A percentile compares a stretch with the other conserved stretches of the same genome.
Conservation (phyloP, 2,888 invertebrate species). For the Leucophenga montana region DNA sequence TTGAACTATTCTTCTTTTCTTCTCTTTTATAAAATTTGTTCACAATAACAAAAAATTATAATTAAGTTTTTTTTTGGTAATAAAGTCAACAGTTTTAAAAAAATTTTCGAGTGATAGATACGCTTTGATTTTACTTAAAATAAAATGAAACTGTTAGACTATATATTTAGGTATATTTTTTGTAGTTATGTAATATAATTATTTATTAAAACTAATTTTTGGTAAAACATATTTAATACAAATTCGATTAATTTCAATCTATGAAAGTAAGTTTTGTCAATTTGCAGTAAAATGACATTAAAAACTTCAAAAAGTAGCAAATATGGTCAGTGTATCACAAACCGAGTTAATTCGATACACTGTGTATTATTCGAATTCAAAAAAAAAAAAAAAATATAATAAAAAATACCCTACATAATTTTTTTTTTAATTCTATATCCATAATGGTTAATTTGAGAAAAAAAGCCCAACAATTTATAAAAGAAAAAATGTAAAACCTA, state of each 20-base stretch:
- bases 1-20: slow-evolving; percentile 1
- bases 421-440: no score
- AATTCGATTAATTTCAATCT: slow-evolving; percentile 23
- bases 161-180: background rate
- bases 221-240: slow-evolving; percentile 33
- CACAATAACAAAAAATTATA: background rate
- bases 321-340: background rate
- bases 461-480: no score
- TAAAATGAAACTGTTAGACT: background rate
- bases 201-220: slow-evolving; percentile 27
- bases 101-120: background rate
- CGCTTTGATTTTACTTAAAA: background rate
- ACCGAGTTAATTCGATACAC: no score
- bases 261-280: background rate
- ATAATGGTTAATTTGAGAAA: no score
- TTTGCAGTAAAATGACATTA: background rate
- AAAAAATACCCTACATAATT: no score
- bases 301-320: background rate
- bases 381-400: background rate
- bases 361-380: no score
- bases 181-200: background rate
- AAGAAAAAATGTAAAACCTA: no score
- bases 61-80: background rate
- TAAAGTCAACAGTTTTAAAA: background rate
- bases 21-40: slow-evolving; percentile 11